Evolutionary conservation across 1,140 invertebrate genomes (phyloP), one percentile per base, ranked within the genome.

Genomic region (Pachypsylla venusta): DNA sequence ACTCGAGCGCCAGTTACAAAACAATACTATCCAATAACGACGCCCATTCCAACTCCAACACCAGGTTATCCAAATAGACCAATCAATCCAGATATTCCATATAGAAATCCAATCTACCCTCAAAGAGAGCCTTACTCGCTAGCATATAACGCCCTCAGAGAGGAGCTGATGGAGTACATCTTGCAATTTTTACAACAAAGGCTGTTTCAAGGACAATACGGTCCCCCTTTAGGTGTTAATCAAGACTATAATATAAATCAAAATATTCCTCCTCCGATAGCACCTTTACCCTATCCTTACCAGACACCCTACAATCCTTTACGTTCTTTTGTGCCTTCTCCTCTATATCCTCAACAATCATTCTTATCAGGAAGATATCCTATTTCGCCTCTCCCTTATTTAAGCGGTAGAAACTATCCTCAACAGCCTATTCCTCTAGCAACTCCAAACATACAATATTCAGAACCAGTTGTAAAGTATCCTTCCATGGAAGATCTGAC

Each of bases 261-360:
- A 48, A 48, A 4, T n/a, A 48, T 48, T 19, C n/a, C 42, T 4
- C 42, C 42, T 48, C 30, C 30, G 16, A 70, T 69, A 54, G 69
- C 67, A 0, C 73, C 72, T 53, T 60, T 74, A 1, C 71, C 73
- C 35, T 71, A 74, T 40, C 73, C 71, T 12, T 73, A 73, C 48
- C 70, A 74, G 57, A 70, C 74, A 40, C 69, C 73, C n/a, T 66
- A 68, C 0, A 72, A 71, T 59, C 67, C 71, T 1, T 67, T 70
- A 12, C 71, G 73, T 62, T 69, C 71, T 28, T 58, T 68, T 1
- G 56, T 14, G 4, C 22, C 26, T 13, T 30, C 54, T 14, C 13
- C 28, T 56, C 35, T 39, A 10, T 13, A 25, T 40, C 22, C 7
- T 35, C 53, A 42, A 22, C 28, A 39, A 4, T 54, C 57, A 16